Evolutionary conservation across 1,140 invertebrate species (phyloP), one percentile per base, ranked within the genome.

Genomic region (Riptortus pedestris): DNA sequence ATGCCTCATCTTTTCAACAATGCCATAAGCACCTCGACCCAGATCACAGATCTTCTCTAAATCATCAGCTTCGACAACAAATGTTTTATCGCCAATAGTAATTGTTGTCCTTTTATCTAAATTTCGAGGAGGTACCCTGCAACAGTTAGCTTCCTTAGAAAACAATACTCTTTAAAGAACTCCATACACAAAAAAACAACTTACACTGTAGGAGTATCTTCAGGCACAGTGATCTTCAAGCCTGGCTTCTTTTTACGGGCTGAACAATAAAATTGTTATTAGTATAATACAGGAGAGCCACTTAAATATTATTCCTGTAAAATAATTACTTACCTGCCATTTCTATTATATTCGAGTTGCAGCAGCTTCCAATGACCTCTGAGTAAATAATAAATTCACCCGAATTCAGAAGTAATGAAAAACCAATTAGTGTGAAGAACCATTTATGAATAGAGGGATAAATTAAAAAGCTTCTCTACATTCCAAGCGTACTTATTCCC

Each of bases 1-100:
- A 74, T 98, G 95, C 62, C 83, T 78, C 91, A 98, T 96, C 79
- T 96, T 96, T 70, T 96, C 90, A 4, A 98, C 95, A 73, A 94
- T 86, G 3, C 95, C 94, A 80, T 96, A 98, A 14, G 93, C 93
- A 12, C 95, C 96, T 67, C 91, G 83, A 2, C 95, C 96, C 66
- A 98, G 81, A 74, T 95, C 89, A 72, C 88, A 87, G 62, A 90
- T 85, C 73, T 85, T 88, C 70, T 87, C 87, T 68, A 92, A 78
- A 74, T 91, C 90, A 79, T 91, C 89, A n/a, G 91, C 90, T 75
- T 91, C 89, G 16, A 97, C 91, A 68, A 86, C 86, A 75, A 93
- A 92, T 31, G 87, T 90, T 71, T 86, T 83, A 51, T 91, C 88
- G 51, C 80, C 88, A 69, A 93, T 88, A 65, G 88, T 91, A 64